Conservation (phyloP, 2,888 invertebrate genomes). For the Amphipoea oculea region DNA sequence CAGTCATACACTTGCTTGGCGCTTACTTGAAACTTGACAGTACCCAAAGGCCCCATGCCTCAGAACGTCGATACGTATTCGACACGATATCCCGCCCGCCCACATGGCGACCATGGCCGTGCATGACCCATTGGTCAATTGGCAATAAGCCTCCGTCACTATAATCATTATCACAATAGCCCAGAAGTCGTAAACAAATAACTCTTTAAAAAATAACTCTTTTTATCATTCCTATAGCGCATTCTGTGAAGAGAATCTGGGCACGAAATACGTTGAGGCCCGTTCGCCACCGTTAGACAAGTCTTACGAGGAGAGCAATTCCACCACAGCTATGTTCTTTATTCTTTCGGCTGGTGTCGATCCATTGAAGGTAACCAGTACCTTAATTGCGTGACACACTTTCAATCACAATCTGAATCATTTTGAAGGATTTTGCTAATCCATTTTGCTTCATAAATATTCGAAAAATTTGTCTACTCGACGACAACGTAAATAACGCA, state of each 20-base stretch:
- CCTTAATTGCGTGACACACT: background rate
- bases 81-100: background rate
- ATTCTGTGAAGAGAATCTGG: conserved; percentile 97
- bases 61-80: background rate
- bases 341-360: conserved; percentile 98
- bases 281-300: conserved; percentile 95
- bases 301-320: conserved; percentile 96
- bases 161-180: background rate
- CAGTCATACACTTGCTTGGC: conserved; percentile 18
- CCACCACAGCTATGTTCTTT: conserved; percentile 97
- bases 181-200: background rate
- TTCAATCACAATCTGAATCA: background rate
- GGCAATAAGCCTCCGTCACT: background rate
- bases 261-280: conserved; percentile 95
- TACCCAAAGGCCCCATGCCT: too few species aligned
- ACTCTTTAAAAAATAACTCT: background rate
- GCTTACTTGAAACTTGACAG: background rate
- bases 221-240: conserved; percentile 83
- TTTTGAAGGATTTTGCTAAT: background rate
- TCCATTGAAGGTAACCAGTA: conserved; percentile 93
- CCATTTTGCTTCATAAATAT: background rate
- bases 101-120: background rate
- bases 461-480: background rate
- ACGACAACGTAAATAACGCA: too few species aligned
- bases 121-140: background rate